phyloP scores from a whole-genome alignment of 2,113 vertebrate genomes.

The Echinops telfairi region DNA sequence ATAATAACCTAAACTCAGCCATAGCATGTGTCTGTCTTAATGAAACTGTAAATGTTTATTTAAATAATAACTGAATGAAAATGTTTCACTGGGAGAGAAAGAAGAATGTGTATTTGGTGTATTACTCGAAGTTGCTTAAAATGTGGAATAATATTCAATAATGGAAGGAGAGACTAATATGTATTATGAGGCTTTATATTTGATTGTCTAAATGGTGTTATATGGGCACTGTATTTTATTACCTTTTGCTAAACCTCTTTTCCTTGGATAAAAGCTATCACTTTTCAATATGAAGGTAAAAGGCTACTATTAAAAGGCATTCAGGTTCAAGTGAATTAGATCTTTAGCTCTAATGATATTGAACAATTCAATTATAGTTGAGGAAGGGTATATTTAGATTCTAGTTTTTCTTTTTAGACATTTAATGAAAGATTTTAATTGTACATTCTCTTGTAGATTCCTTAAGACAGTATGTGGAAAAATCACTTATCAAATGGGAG shows the following conservation, averaged over 20 bases:
- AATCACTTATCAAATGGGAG: constrained; percentile 71
- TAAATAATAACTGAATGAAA: constrained; percentile 45
- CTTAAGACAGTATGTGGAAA: constrained; percentile 75
- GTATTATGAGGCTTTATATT: neutral
- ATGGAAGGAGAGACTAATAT: constrained; percentile 53
- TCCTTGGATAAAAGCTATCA: constrained; percentile 65
- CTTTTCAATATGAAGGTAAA: constrained; percentile 71
- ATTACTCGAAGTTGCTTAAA: constrained; percentile 62
- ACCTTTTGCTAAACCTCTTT: constrained; percentile 6
- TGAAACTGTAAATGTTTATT: constrained; percentile 36
- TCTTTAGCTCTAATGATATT: constrained; percentile 68
- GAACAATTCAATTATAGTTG: constrained; percentile 75
- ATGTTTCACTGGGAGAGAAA: neutral
- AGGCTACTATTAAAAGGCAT: constrained; percentile 73
- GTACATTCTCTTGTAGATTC: constrained; percentile 66
- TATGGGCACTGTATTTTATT: constrained; percentile 64
- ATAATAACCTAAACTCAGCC: constrained; percentile 46
- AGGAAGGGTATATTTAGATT: constrained; percentile 60
- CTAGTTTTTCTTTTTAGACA: constrained; percentile 61
- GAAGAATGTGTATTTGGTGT: neutral
- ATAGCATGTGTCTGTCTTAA: neutral
- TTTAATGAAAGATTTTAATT: constrained; percentile 64
- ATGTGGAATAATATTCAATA: constrained; percentile 14
- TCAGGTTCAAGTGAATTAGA: constrained; percentile 69
- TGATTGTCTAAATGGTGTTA: constrained; percentile 40